Evolutionary conservation across 2,113 vertebrate species (phyloP), one percentile per base, ranked within the genome.

Genomic region (Cyphomyrus discorhynchus): DNA sequence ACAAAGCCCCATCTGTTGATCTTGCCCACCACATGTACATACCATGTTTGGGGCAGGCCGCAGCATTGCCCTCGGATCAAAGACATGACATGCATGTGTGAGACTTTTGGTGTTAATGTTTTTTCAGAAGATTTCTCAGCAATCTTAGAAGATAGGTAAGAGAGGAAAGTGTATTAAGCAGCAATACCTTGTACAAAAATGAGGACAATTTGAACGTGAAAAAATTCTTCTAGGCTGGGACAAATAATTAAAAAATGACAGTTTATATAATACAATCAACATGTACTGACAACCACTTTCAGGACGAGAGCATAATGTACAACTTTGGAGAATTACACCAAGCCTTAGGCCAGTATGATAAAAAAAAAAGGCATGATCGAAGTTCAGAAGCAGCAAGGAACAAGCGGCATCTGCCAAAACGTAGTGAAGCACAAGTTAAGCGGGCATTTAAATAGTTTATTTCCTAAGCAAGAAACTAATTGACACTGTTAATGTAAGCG

Each of bases 11-110:
- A 88, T 88, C 86, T 90, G 86, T 56, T 62, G 45, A 49, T 56
- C 70, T 88, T 82, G 70, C 52, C 45, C 19, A 46, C 86, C 90
- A 90, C 84, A 87, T 90, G 84, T 80, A 90, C 21, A n/a, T 62
- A 31, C 9, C 27, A 27, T 56, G 86, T 19, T 27, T 31, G 46
- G 11, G 50, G 52, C 50, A 24, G 56, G 42, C 39, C 0, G 11
- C 49, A 90, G 42, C 90, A 80, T 9, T 58, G 31, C 70, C 49
- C 45, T 53, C 11, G 82, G 45, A 90, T 88, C 70, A 87, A 77
- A 90, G 49, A 45, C 35, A 56, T 88, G 21, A 19, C 62, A 62
- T 50, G 70, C 58, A 74, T 11, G 42, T 86, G 83, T 50, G 45
- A 62, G 85, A 15, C 50, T 56, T 58, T 84, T 58, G 52, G 52